Evolutionary conservation across 1,140 invertebrate genomes (phyloP).

Genomic region (Sitobion miscanthi): DNA sequence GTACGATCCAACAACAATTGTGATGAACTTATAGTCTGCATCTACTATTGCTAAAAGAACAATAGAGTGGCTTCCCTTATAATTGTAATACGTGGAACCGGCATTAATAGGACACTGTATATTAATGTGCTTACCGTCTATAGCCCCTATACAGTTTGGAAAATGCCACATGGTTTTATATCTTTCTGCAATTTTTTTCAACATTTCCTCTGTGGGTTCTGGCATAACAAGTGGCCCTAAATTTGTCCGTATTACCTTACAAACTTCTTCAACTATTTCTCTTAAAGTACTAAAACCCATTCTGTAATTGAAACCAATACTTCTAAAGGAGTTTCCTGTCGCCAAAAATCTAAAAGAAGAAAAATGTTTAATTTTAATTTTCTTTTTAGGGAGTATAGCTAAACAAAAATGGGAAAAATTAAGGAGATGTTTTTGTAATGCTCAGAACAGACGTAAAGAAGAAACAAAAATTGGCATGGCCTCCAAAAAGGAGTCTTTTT

Average conservation of each 20-base stretch:
- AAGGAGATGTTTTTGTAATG: constrained; percentile 49
- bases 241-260: too few species aligned
- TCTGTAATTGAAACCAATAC: constrained; percentile 57
- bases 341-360: constrained; percentile 48
- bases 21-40: constrained; percentile 58
- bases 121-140: constrained; percentile 61
- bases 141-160: constrained; percentile 62
- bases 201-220: constrained; percentile 60
- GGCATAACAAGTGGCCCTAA: neutral
- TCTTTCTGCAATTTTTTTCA: constrained; percentile 61
- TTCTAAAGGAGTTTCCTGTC: constrained; percentile 53
- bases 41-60: constrained; percentile 58
- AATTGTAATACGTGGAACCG: constrained; percentile 60
- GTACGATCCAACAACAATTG: constrained; percentile 57
- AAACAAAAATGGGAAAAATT: constrained; percentile 55
- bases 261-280: constrained; percentile 56
- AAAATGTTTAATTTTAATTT: constrained; percentile 49
- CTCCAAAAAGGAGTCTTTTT: constrained; percentile 38
- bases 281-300: constrained; percentile 58
- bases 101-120: constrained; percentile 59
- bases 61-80: constrained; percentile 62
- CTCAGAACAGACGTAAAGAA: constrained; percentile 36
- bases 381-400: constrained; percentile 51
- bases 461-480: constrained; percentile 30
- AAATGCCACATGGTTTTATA: constrained; percentile 62